Evolutionary conservation across 2,888 invertebrate species (phyloP), one percentile per base, ranked within the genome.

Genomic region (Lochmaea crataegi): DNA sequence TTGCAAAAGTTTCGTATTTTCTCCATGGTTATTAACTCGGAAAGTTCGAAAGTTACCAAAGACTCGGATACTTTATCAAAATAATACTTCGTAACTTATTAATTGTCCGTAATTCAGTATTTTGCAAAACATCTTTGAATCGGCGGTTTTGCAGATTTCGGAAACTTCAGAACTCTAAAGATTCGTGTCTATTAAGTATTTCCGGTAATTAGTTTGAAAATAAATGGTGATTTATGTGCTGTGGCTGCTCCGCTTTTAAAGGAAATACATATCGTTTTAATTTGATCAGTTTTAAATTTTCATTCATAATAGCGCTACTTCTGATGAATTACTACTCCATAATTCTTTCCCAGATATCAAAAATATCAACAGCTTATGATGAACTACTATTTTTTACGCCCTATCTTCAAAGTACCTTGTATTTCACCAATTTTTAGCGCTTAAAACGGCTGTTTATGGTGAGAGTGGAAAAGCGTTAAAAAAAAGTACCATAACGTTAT

Each of bases 71-170:
- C 83, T 84, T 83, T 82, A 84, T 84, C 84, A 83, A 83, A 84
- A 84, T 84, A 84, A 83, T 84, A 82, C 81, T 82, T 83, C 81
- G 78, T 79, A 83, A 83, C 81, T 84, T 83, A 82, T 83, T 84
- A 84, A 84, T 83, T 84, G 83, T 80, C 81, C 78, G 80, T 79
- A 82, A 82, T 82, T 80, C 81, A 81, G 48, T 74, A 58, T 68
- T 81, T 81, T 80, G 75, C 77, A 71, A 77, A 79, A 76, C 78
- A 79, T 80, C 80, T 80, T 80, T 79, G 79, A 80, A 73, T 77
- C 72, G 75, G 77, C 73, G 79, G 78, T 77, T 77, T 77, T 75
- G 75, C 75, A 73, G 75, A 78, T 75, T 78, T 75, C 65, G 65
- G 65, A 76, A 63, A 63, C 42, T 63, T 41, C 18, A 11, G 51